These are phyloP conservation scores for Dreissena polymorpha DNA, from an alignment of 1,140 invertebrate species.

Conservation along the genomic window DNA sequence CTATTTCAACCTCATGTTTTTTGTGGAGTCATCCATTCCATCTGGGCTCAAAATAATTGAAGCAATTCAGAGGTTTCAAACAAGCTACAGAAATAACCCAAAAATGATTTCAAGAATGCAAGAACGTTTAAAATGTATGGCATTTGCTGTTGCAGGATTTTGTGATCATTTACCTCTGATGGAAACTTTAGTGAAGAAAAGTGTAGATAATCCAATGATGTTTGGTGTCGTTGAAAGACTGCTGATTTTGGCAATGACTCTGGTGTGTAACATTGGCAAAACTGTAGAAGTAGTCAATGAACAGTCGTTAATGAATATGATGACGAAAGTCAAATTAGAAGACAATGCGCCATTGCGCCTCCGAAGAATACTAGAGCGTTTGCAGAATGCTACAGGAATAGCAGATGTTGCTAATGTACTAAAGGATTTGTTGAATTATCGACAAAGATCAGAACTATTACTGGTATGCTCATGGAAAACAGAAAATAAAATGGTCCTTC, in stretches of 20 bases:
- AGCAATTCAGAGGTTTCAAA: conserved; percentile 35
- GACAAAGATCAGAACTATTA: conserved; percentile 51
- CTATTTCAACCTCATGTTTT: conserved; percentile 54
- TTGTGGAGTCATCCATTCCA: conserved; percentile 51
- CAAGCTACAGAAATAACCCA: not conserved
- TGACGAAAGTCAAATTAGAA: conserved; percentile 50
- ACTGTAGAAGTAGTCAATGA: conserved; percentile 53
- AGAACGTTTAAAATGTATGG: conserved; percentile 28
- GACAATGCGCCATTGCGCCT: conserved; percentile 43
- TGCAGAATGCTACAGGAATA: conserved; percentile 53
- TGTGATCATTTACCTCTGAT: conserved; percentile 36
- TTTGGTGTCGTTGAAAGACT: conserved; percentile 61
- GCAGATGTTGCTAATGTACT: conserved; percentile 54
- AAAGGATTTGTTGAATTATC: conserved; percentile 40
- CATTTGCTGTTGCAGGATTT: conserved; percentile 28
- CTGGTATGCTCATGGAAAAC: conserved; percentile 54
- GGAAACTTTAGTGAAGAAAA: conserved; percentile 3
- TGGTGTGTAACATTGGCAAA: conserved; percentile 64
- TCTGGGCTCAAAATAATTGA: not conserved
- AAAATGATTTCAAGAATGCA: conserved; percentile 4
- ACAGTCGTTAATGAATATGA: conserved; percentile 39
- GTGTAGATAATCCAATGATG: not conserved
- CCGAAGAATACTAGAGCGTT: conserved; percentile 18
- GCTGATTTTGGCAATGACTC: conserved; percentile 56
- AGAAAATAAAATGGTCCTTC: not conserved